A percentile compares a stretch with the other conserved stretches of the same genome.
phyloP scores from a whole-genome alignment of 2,113 vertebrate species.

The Macroglossus sobrinus region DNA sequence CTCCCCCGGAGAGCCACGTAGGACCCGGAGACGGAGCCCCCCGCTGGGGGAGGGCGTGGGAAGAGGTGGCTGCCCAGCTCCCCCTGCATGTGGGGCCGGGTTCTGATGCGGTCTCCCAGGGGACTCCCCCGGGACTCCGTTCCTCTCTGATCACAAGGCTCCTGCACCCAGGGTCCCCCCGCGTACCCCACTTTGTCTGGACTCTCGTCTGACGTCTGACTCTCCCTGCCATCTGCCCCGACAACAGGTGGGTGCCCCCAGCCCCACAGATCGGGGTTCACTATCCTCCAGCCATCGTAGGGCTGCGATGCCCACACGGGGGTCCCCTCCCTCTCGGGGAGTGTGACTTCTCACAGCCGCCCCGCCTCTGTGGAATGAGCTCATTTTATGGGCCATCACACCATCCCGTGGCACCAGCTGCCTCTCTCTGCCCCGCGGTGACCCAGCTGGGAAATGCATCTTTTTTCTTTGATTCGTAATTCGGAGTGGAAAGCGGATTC shows the following conservation, averaged over 20 bases:
- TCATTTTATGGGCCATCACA: constrained; percentile 1
- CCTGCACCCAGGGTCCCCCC: too few relatives aligned
- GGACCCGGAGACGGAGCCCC: not conserved
- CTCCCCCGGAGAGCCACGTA: not conserved
- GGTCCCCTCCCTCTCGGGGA: not conserved
- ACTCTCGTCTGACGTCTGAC: not conserved
- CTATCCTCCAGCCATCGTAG: not conserved
- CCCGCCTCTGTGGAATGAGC: not conserved
- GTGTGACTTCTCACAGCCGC: not conserved
- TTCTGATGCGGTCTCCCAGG: not conserved
- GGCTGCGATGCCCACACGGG: not conserved
- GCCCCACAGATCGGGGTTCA: not conserved
- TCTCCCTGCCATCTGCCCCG: not conserved
- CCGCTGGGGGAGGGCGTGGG: not conserved
- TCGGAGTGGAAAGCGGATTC: not conserved
- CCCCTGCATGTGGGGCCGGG: rapidly evolving
- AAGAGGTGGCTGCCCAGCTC: not conserved
- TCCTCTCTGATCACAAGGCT: not conserved
- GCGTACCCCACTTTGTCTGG: not conserved
- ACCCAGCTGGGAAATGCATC: not conserved
- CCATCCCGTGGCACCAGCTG: not conserved
- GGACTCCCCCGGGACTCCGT: not conserved
- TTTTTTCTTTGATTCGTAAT: constrained; percentile 13
- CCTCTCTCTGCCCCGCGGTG: not conserved
- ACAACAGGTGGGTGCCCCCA: not conserved